Evolutionary conservation across 1,140 invertebrate genomes (phyloP).

Genomic region (Scaptomyza pallida): DNA sequence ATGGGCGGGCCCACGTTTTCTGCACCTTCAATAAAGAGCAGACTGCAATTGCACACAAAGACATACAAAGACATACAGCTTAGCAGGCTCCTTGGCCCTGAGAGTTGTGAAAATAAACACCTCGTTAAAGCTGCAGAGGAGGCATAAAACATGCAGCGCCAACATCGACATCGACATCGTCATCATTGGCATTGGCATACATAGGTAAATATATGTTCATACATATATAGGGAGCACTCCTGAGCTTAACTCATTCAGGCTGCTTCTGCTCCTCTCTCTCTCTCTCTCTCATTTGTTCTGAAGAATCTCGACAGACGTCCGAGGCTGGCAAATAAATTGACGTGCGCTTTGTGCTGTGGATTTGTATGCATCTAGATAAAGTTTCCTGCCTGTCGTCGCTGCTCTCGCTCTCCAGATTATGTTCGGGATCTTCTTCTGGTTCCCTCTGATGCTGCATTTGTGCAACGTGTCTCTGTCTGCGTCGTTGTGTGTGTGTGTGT

Average conservation of each 20-base stretch:
- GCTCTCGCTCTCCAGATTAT: constrained; percentile 28
- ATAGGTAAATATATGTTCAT: constrained; percentile 37
- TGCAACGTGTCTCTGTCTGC: constrained; percentile 22
- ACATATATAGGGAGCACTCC: constrained; percentile 3
- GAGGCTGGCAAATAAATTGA: constrained; percentile 79
- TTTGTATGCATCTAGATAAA: constrained; percentile 83
- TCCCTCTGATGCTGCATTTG: constrained; percentile 26
- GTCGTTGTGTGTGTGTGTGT: constrained; percentile 37
- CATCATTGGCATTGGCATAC: constrained; percentile 68
- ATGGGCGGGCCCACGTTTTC: constrained; percentile 78
- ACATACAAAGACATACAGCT: constrained; percentile 2
- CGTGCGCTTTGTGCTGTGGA: constrained; percentile 75
- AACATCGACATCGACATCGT: constrained; percentile 58
- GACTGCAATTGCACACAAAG: constrained; percentile 32
- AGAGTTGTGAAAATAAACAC: constrained; percentile 84
- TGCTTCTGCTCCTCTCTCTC: background rate
- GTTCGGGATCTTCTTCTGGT: constrained; percentile 36
- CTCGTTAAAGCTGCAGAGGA: constrained; percentile 82
- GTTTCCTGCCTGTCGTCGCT: constrained; percentile 48
- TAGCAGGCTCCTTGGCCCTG: constrained; percentile 48
- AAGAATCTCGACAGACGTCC: constrained; percentile 9
- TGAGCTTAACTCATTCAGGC: background rate
- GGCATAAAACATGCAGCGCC: constrained; percentile 81
- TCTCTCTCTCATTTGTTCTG: background rate
- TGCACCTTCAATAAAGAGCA: constrained; percentile 71